Conservation (phyloP, 1,140 invertebrate genomes). For the Heliothis virescens region DNA sequence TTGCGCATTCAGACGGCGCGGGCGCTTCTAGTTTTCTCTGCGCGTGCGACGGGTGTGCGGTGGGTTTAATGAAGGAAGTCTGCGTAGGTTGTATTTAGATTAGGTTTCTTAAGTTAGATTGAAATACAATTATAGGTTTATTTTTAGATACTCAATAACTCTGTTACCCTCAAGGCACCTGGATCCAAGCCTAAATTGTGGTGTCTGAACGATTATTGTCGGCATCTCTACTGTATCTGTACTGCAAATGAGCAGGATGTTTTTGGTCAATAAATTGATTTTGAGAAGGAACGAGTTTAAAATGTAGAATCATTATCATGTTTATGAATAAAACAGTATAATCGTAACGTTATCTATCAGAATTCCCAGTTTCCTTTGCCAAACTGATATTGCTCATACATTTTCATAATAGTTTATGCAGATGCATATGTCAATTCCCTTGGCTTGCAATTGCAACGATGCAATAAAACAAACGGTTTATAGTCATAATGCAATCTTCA, state of each 20-base stretch:
- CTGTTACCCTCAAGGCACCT: no score
- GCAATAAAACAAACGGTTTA: conserved; percentile 25
- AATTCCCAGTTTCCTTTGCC: not conserved
- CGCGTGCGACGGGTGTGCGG: not conserved
- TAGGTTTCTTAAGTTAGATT: no score
- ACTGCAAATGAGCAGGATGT: no score
- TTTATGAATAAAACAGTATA: not conserved
- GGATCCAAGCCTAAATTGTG: no score
- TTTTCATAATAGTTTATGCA: conserved; percentile 9
- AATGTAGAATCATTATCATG: not conserved
- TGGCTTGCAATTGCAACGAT: conserved; percentile 10
- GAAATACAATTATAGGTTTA: no score
- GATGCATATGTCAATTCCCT: not conserved
- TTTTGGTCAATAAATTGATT: no score
- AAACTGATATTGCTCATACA: not conserved
- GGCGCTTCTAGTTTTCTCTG: conserved; percentile 2
- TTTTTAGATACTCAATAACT: no score
- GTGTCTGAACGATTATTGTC: no score
- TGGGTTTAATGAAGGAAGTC: no score
- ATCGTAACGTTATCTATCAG: not conserved
- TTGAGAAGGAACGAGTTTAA: not conserved
- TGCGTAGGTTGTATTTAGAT: no score
- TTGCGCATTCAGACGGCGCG: not conserved
- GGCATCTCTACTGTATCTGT: no score
- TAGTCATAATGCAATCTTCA: not conserved